Evolutionary conservation across 2,888 invertebrate genomes (phyloP).

Genomic region (Euzetes globulus): DNA sequence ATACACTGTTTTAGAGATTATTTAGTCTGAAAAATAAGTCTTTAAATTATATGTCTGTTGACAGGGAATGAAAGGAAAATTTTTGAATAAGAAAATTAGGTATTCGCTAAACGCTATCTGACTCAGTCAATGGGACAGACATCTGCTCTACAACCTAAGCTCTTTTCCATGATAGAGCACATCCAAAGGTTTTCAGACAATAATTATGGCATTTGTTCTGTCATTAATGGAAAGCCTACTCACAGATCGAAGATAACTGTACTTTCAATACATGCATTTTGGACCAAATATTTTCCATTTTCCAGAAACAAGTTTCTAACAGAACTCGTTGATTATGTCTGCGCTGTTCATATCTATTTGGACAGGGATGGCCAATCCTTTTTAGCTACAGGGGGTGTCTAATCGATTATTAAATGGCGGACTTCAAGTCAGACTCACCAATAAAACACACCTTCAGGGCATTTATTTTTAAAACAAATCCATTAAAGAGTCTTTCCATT

Average conservation of each 20-base stretch:
- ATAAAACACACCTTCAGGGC: too few relatives aligned
- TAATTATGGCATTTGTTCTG: conserved; percentile 8
- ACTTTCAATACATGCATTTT: background rate
- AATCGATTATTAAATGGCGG: too few relatives aligned
- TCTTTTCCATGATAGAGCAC: background rate
- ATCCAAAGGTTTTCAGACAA: background rate
- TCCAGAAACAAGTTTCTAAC: too few relatives aligned
- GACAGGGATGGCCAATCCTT: too few relatives aligned
- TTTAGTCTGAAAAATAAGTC: background rate
- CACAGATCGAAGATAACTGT: conserved; percentile 11
- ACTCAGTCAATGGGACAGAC: background rate
- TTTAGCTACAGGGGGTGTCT: too few relatives aligned
- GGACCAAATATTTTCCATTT: too few relatives aligned
- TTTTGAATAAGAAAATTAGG: background rate
- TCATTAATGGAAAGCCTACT: background rate
- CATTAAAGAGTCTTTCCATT: too few relatives aligned
- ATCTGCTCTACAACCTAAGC: background rate
- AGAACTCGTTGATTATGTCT: too few relatives aligned
- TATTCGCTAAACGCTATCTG: background rate
- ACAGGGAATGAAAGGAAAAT: background rate
- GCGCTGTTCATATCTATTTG: too few relatives aligned
- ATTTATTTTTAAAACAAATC: too few relatives aligned
- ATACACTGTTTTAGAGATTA: conserved; percentile 5
- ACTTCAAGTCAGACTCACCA: too few relatives aligned
- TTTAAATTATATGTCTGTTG: background rate